Conservation (phyloP, 2,888 invertebrate genomes). For the Aporophyla nigra region DNA sequence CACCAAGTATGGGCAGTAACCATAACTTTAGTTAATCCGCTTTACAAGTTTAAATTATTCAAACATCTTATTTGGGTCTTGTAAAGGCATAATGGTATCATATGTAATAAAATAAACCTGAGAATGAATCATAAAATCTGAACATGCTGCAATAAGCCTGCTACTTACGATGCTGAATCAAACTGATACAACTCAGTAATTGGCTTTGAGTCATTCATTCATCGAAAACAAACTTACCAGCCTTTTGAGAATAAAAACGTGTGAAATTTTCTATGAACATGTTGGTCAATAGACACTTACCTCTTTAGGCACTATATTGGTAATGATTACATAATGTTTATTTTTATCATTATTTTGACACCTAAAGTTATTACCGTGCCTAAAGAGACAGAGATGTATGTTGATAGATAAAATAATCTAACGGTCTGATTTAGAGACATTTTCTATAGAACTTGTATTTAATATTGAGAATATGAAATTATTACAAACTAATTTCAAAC, state of each 20-base stretch:
- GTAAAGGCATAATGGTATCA: slow-evolving; percentile 46
- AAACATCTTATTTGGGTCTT: slow-evolving; percentile 37
- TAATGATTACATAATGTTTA: slow-evolving; percentile 39
- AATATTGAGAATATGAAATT: slow-evolving; percentile 2
- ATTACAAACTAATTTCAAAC: slow-evolving; percentile 27
- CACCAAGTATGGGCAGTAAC: slow-evolving; percentile 22
- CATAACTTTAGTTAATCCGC: slow-evolving; percentile 22
- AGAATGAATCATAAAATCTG: slow-evolving; percentile 68
- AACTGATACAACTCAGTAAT: slow-evolving; percentile 57
- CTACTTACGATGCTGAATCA: slow-evolving; percentile 59
- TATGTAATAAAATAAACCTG: slow-evolving; percentile 47
- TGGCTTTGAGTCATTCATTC: slow-evolving; percentile 73
- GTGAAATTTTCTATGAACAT: slow-evolving; percentile 42
- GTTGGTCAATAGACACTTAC: slow-evolving; percentile 26
- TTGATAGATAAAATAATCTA: slow-evolving; percentile 16
- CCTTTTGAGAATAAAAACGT: slow-evolving; percentile 36
- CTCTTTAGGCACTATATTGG: slow-evolving; percentile 9
- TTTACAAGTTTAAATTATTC: slow-evolving; percentile 20
- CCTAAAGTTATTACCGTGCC: no score
- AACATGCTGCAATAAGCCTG: slow-evolving; percentile 39
- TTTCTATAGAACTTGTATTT: neutral
- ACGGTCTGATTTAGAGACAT: neutral
- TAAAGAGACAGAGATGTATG: slow-evolving; percentile 22
- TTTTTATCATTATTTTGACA: slow-evolving; percentile 31
- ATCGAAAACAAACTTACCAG: slow-evolving; percentile 61